Evolutionary conservation across 1,140 invertebrate species (phyloP), one percentile per base, ranked within the genome.

Genomic region (Holcopasites calliopsidis): DNA sequence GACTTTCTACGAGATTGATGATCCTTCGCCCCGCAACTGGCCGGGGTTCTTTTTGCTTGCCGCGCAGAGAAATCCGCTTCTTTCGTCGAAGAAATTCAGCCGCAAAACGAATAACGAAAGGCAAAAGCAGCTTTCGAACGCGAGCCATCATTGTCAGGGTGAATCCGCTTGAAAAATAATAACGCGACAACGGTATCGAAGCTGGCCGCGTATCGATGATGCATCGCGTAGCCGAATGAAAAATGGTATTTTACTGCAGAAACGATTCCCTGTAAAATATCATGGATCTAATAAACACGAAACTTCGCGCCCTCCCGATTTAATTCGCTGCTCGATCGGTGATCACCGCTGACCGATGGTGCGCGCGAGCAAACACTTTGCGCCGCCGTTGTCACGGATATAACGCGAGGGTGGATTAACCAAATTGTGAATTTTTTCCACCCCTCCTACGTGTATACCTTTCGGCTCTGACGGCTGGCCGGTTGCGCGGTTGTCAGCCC

Each of bases 211-310:
- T 16, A 40, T 47, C 60, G 42, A 42, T 38, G 26, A 66, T 71
- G 71, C 28, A 44, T 79, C 71, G 61, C 21, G 26, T 13, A 11
- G 28, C 6, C 61, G 26, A 18, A 21, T 54, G 40, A 70, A 64
- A 76, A 76, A 55, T 64, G 13, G 18, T 10, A 10, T 13, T 10
- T 47, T 52, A 47, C 58, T n/a, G 52, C 54, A 55, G 35, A 35
- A 28, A 76, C 72, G 76, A 70, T 71, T 40, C 44, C 44, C 52
- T 52, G 47, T 65, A 76, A 80, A 81, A 76, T 80, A 80, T 81
- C 69, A 81, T 69, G 40, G 31, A 80, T 38, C 79, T 80, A 79
- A 61, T 80, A 71, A 81, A 81, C 77, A 50, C 47, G 76, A 42
- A 42, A 61, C 33, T 66, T 52, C 31, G 76, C 57, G 26, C 68